phyloP scores from a whole-genome alignment of 2,113 vertebrate species.

The Aix galericulata region DNA sequence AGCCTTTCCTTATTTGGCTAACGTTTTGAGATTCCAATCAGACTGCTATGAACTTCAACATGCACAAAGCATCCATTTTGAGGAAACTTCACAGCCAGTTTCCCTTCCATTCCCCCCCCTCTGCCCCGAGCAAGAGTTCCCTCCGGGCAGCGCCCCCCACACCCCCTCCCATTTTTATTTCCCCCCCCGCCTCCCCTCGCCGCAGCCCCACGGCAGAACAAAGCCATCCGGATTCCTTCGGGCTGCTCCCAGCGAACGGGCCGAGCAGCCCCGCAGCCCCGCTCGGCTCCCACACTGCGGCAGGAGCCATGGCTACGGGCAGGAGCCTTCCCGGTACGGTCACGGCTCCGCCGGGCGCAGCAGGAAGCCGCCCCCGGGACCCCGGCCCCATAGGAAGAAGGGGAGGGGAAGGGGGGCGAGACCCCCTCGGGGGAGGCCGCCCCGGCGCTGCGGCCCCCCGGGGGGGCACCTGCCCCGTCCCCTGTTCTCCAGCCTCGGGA shows the following conservation, averaged over 20 bases:
- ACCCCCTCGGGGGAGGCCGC: not conserved
- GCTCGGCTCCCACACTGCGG: slow-evolving; percentile 6
- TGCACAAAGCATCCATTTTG: slow-evolving; percentile 85
- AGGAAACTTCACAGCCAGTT: slow-evolving; percentile 70
- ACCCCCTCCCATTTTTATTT: not conserved
- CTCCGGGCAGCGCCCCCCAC: not conserved
- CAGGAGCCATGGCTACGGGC: not conserved
- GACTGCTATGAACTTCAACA: slow-evolving; percentile 83
- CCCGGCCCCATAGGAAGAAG: too few relatives aligned
- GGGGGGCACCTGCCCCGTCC: not conserved
- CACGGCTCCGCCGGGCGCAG: not conserved
- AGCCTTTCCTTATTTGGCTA: slow-evolving; percentile 89
- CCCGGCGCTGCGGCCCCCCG: not conserved
- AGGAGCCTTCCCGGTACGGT: not conserved
- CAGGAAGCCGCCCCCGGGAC: slow-evolving; percentile 31
- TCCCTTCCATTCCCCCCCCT: not conserved
- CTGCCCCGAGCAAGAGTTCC: slow-evolving; percentile 35
- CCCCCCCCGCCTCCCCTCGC: not conserved
- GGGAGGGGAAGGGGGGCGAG: too few relatives aligned
- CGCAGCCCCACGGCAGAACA: slow-evolving; percentile 6
- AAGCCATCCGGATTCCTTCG: not conserved
- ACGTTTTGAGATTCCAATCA: slow-evolving; percentile 84
- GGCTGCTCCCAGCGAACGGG: not conserved
- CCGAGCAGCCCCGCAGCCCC: too few relatives aligned
- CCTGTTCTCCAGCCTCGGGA: not conserved